A percentile compares a stretch with the other conserved stretches of the same genome.
These are phyloP conservation scores for Lonchura striata DNA, from an alignment of 2,113 vertebrate genomes.

Conservation along the genomic window DNA sequence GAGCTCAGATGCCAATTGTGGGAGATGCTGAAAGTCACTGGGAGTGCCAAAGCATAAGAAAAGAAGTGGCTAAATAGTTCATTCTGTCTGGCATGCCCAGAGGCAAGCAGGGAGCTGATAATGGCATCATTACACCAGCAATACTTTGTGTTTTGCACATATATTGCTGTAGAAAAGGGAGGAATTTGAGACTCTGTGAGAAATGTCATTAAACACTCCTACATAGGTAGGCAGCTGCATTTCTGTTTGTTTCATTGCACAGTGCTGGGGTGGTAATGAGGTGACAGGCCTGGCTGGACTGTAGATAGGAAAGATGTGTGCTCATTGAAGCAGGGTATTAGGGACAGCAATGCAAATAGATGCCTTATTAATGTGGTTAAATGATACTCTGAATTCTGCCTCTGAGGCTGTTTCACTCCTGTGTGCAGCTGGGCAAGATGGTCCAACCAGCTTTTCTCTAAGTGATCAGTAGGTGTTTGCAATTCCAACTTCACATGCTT, in stretches of 20 bases:
- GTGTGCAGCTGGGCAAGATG: not conserved
- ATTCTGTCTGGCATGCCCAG: not conserved
- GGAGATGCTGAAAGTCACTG: not conserved
- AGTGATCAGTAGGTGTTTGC: not conserved
- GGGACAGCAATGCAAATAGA: not conserved
- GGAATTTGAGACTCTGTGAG: not conserved
- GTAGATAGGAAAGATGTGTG: not conserved
- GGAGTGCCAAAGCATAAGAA: not conserved
- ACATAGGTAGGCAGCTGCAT: not conserved
- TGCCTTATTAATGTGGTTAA: not conserved
- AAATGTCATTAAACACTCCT: not conserved
- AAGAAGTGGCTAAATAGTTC: not conserved
- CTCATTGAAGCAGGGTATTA: not conserved
- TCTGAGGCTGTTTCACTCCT: not conserved
- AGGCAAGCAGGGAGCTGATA: not conserved
- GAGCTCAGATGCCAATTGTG: not conserved
- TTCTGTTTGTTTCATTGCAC: not conserved
- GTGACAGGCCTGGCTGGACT: not conserved
- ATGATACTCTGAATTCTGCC: not conserved
- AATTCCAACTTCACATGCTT: accelerated
- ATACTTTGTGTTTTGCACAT: not conserved
- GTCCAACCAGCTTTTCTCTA: not conserved
- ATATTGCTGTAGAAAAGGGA: not conserved
- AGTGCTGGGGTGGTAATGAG: not conserved
- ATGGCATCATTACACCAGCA: not conserved